Conservation (phyloP, 2,113 vertebrate genomes). For the Pomatostomus ruficeps region DNA sequence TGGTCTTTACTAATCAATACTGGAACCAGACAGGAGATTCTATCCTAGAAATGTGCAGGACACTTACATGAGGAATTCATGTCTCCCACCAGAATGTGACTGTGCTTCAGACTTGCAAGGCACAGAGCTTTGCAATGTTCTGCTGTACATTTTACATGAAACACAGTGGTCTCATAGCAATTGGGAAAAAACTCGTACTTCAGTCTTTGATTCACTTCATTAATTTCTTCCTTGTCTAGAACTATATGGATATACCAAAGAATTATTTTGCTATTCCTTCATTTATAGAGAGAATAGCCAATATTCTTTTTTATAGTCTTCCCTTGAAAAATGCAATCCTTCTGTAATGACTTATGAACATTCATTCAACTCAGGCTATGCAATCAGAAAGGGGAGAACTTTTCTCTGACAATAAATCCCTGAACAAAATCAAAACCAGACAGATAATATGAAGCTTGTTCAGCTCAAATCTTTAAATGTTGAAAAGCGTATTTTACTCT, state of each 20-base stretch:
- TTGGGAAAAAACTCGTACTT: not conserved
- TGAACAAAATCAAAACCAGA: constrained; percentile 1
- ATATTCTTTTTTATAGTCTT: not conserved
- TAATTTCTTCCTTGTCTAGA: not conserved
- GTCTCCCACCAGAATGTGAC: not conserved
- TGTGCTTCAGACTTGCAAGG: not conserved
- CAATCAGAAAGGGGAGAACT: not conserved
- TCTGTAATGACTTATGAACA: not conserved
- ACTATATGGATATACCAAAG: not conserved
- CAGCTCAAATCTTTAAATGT: not conserved
- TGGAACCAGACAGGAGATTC: not conserved
- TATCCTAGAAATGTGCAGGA: not conserved
- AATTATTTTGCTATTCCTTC: not conserved
- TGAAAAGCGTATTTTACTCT: not conserved
- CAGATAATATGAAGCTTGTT: constrained; percentile 13
- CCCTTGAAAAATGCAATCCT: not conserved
- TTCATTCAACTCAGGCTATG: not conserved
- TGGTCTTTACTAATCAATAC: not conserved
- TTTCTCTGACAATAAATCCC: constrained; percentile 16
- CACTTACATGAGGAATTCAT: not conserved
- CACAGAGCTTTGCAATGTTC: not conserved
- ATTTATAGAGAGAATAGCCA: not conserved
- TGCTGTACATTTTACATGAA: not conserved
- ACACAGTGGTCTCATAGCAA: not conserved
- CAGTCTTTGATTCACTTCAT: not conserved